Conservation (phyloP, 2,888 invertebrate species). For the Steinernema carpocapsae region DNA sequence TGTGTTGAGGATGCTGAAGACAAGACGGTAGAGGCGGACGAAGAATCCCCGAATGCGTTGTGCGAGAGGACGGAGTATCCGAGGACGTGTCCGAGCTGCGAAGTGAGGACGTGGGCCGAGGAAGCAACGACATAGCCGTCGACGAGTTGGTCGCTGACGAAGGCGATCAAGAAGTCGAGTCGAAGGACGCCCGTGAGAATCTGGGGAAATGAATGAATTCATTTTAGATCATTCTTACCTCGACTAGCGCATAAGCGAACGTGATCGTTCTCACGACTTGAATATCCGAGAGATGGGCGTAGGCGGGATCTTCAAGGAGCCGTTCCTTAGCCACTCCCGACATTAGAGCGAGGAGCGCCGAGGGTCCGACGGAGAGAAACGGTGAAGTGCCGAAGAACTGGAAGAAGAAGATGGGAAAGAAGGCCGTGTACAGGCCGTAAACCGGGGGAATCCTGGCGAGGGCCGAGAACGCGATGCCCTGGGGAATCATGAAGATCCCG, state of each 20-base stretch:
- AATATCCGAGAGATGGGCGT: neutral
- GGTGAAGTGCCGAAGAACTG: too few relatives aligned
- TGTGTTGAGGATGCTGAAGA: neutral
- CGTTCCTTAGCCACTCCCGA: constrained; percentile 15
- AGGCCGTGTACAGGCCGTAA: constrained; percentile 80
- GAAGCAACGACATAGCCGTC: constrained; percentile 27
- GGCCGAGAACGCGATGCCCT: constrained; percentile 76
- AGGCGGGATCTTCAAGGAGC: constrained; percentile 5
- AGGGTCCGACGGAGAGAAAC: constrained; percentile 83
- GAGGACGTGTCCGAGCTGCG: constrained; percentile 12
- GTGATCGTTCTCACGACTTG: constrained; percentile 21
- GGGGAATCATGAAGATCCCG: constrained; percentile 85
- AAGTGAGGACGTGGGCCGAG: neutral
- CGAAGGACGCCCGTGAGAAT: constrained; percentile 17
- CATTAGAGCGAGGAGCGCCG: constrained; percentile 16
- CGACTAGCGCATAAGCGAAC: neutral
- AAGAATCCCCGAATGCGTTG: neutral
- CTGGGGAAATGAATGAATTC: neutral
- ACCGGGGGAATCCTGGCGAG: constrained; percentile 71
- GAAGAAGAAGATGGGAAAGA: constrained; percentile 89
- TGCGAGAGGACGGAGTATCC: neutral
- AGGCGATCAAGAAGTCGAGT: constrained; percentile 9
- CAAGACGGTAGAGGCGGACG: neutral
- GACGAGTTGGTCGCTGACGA: constrained; percentile 22
- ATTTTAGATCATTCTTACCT: neutral